A percentile compares a stretch with the other conserved stretches of the same genome.
Evolutionary conservation across 92 coral and sea anemone genomes (phyloP).

Genomic region (Parazoanthus darwini): DNA sequence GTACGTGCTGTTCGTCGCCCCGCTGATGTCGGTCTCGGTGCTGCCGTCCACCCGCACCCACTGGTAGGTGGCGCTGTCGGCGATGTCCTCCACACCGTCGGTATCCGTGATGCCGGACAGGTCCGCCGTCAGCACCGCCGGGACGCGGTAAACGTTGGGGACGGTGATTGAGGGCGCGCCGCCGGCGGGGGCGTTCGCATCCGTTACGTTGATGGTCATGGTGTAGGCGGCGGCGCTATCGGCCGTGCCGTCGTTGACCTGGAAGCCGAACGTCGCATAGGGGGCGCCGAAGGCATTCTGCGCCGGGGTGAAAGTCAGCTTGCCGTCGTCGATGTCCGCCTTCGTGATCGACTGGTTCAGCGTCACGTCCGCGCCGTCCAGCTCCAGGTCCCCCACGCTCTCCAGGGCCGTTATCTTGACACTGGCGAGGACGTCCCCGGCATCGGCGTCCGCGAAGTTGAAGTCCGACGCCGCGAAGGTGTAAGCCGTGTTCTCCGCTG

Average conservation of each 20-base stretch:
- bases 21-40: too few species aligned
- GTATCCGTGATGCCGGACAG: too few species aligned
- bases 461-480: constrained; percentile 14
- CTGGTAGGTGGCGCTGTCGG: too few species aligned
- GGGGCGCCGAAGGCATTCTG: not conserved
- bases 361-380: not conserved
- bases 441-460: constrained; percentile 10
- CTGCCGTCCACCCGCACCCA: too few species aligned
- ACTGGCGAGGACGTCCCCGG: not conserved
- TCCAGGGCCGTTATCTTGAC: not conserved
- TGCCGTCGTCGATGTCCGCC: not conserved
- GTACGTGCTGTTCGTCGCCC: too few species aligned
- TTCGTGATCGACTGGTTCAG: not conserved
- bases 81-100: too few species aligned
- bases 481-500: not conserved
- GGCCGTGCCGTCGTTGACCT: not conserved
- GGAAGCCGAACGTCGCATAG: not conserved
- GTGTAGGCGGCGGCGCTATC: not conserved
- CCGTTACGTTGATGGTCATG: too few species aligned
- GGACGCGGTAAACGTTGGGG: not conserved
- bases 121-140: not conserved
- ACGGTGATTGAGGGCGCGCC: not conserved
- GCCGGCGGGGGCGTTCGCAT: too few species aligned
- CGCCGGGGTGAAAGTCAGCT: not conserved
- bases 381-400: not conserved